phyloP scores from a whole-genome alignment of 2,797 vertebrate genomes.

The Gobio occitaniae region DNA sequence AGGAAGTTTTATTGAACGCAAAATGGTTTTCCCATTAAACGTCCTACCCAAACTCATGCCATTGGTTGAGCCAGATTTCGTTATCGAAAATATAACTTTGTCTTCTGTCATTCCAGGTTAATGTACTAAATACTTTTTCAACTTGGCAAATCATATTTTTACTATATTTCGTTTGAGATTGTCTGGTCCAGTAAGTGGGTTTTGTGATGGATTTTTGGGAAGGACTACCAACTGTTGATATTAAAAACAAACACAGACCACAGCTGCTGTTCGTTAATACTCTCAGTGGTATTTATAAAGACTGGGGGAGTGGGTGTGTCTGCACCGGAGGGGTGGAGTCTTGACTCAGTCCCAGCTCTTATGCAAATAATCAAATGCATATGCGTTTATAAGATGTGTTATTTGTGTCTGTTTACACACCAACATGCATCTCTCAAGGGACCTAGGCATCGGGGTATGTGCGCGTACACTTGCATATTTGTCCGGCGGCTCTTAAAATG shows the following conservation, averaged over 20 bases:
- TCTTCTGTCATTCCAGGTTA: background rate
- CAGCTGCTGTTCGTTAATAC: conserved; percentile 66
- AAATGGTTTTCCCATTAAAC: background rate
- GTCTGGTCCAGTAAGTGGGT: conserved; percentile 55
- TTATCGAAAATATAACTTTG: background rate
- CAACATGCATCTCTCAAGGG: conserved; percentile 26
- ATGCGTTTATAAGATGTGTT: conserved; percentile 49
- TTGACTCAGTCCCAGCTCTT: conserved; percentile 60
- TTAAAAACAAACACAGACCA: conserved; percentile 40
- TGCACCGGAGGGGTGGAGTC: conserved; percentile 58
- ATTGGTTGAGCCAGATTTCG: background rate
- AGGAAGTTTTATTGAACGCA: background rate
- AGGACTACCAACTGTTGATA: conserved; percentile 50
- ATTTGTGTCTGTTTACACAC: conserved; percentile 43
- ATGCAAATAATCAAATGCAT: conserved; percentile 45
- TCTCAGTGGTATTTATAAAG: conserved; percentile 55
- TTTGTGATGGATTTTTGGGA: conserved; percentile 57
- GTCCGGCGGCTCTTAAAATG: conserved; percentile 59
- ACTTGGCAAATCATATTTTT: background rate
- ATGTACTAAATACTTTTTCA: background rate
- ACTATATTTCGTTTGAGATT: conserved; percentile 33
- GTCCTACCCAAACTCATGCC: background rate
- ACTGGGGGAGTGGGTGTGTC: conserved; percentile 53
- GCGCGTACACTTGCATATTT: conserved; percentile 27
- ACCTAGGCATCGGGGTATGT: background rate